phyloP scores from a whole-genome alignment of 2,113 vertebrate genomes.

The Chunga burmeisteri region DNA sequence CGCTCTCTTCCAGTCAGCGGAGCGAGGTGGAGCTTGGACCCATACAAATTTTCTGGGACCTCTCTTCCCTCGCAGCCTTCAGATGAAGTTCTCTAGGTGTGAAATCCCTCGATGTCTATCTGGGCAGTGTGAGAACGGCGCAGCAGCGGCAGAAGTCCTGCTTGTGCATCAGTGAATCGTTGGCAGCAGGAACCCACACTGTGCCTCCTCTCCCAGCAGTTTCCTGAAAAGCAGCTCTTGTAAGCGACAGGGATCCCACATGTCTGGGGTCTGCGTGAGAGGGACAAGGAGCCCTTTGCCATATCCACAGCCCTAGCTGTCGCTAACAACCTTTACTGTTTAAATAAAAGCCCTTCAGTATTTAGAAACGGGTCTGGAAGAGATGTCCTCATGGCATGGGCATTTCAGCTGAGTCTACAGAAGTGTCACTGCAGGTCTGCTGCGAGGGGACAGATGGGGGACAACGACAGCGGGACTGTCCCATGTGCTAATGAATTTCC shows the following conservation, averaged over 20 bases:
- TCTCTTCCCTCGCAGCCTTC: not conserved
- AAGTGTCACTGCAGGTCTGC: not conserved
- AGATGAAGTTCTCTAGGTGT: not conserved
- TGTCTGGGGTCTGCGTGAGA: not conserved
- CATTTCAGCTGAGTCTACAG: not conserved
- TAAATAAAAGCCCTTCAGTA: not conserved
- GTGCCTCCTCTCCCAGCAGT: not conserved
- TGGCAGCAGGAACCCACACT: not conserved
- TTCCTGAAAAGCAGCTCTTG: constrained; percentile 54
- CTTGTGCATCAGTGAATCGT: not conserved
- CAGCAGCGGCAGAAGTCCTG: accelerated
- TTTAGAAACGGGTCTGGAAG: not conserved
- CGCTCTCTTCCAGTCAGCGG: not conserved
- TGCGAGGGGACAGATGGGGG: accelerated
- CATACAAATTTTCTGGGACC: accelerated
- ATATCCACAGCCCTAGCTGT: not conserved
- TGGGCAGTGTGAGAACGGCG: accelerated
- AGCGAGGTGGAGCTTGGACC: accelerated
- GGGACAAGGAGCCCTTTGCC: not conserved
- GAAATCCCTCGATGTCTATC: not conserved
- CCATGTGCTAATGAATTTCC: accelerated
- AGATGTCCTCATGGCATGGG: not conserved
- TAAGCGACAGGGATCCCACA: not conserved
- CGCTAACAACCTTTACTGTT: not conserved
- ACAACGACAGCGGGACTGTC: not conserved